phyloP scores from a whole-genome alignment of 2,888 invertebrate genomes.

The Luffia ferchaultella region DNA sequence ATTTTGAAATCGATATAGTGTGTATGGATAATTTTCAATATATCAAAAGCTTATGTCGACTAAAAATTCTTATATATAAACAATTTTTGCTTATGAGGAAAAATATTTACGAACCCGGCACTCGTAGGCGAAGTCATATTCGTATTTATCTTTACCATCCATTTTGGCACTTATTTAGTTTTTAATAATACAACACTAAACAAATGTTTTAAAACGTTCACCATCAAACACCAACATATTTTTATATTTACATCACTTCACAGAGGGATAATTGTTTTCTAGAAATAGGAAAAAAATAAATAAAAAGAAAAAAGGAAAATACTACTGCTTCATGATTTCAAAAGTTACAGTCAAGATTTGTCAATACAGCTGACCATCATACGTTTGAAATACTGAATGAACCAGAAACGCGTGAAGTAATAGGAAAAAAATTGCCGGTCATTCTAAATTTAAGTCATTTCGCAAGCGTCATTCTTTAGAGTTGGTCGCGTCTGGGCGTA shows the following conservation, averaged over 20 bases:
- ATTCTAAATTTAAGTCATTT: slow-evolving; percentile 58
- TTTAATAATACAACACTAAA: neutral
- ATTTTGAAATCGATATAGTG: too few species aligned
- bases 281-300: too few species aligned
- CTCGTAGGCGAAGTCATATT: slow-evolving; percentile 73
- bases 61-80: too few species aligned
- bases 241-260: neutral
- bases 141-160: slow-evolving; percentile 53
- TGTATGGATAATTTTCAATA: too few species aligned
- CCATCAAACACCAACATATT: neutral
- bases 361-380: slow-evolving; percentile 27
- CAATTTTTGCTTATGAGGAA: too few species aligned
- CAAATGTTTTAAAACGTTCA: slow-evolving; percentile 25
- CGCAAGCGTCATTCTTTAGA: slow-evolving; percentile 28
- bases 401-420: slow-evolving; percentile 40
- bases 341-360: too few species aligned
- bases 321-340: too few species aligned
- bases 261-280: neutral
- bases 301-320: too few species aligned
- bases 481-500: slow-evolving; percentile 35
- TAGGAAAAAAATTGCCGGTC: slow-evolving; percentile 36
- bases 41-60: too few species aligned
- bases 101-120: slow-evolving; percentile 66
- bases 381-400: slow-evolving; percentile 54
- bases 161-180: slow-evolving; percentile 22